Evolutionary conservation across 2,113 vertebrate genomes (phyloP).

Genomic region (Poeciliopsis retropinna): DNA sequence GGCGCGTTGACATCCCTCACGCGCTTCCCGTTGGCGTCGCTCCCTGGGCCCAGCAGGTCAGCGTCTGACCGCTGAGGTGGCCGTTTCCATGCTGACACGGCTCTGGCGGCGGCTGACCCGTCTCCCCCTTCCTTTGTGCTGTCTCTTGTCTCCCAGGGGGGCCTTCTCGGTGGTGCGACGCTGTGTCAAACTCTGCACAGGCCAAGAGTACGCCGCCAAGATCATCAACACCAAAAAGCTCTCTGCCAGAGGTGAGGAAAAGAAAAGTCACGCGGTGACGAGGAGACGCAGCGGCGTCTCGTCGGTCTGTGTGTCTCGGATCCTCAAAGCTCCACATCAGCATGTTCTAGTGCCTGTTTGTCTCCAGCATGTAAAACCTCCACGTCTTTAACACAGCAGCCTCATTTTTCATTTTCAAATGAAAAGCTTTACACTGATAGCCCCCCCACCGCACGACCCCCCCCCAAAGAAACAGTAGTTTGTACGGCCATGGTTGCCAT

Average conservation of each 20-base stretch:
- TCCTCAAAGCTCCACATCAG: conserved; percentile 45
- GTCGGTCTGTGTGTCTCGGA: conserved; percentile 40
- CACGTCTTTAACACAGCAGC: conserved; percentile 51
- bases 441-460: too few relatives aligned
- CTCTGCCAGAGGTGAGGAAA: conserved; percentile 90
- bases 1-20: neutral
- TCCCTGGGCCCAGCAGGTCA: conserved; percentile 15
- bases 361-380: conserved; percentile 48
- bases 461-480: too few relatives aligned
- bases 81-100: conserved; percentile 46
- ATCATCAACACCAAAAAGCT: conserved; percentile 99
- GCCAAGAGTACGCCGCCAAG: conserved; percentile 95
- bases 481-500: too few relatives aligned
- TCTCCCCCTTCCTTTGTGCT: conserved; percentile 29
- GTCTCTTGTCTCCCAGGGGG: conserved; percentile 81
- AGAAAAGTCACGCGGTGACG: neutral
- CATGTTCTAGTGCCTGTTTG: conserved; percentile 61
- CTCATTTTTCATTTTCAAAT: conserved; percentile 6
- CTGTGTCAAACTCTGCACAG: conserved; percentile 94
- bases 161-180: conserved; percentile 96
- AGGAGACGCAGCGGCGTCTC: conserved; percentile 26
- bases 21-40: neutral
- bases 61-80: conserved; percentile 7
- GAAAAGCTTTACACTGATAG: too few relatives aligned
- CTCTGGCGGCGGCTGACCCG: conserved; percentile 31